phyloP scores from a whole-genome alignment of 2,888 invertebrate genomes.

The Camponotus fellah region DNA sequence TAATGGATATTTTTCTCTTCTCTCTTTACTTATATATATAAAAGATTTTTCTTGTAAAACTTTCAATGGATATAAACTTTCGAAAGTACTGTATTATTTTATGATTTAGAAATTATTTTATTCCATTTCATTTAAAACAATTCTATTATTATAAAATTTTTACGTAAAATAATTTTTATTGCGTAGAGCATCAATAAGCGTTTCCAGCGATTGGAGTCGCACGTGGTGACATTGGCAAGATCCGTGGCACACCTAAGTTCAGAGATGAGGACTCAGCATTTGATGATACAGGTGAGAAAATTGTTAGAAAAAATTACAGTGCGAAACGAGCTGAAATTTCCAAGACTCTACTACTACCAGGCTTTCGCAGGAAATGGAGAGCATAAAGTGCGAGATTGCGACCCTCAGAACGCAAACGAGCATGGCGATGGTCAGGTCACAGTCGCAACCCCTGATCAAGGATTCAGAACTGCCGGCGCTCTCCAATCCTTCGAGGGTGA shows the following conservation, averaged over 20 bases:
- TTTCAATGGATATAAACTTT: background rate
- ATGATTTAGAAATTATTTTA: background rate
- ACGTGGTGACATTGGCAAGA: constrained; percentile 95
- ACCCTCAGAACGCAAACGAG: constrained; percentile 91
- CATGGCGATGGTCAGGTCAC: constrained; percentile 89
- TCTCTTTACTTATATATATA: background rate
- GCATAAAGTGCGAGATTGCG: constrained; percentile 93
- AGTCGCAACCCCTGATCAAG: constrained; percentile 88
- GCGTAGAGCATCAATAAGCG: constrained; percentile 93
- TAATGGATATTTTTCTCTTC: background rate
- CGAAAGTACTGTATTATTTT: background rate
- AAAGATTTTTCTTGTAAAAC: background rate
- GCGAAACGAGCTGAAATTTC: constrained; percentile 57
- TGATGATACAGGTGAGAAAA: constrained; percentile 90
- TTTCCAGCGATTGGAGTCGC: constrained; percentile 95
- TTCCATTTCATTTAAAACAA: background rate
- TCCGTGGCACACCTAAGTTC: constrained; percentile 97
- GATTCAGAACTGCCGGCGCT: constrained; percentile 90
- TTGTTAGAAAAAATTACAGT: constrained; percentile 14
- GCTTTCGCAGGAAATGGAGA: constrained; percentile 92
- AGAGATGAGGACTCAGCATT: constrained; percentile 96
- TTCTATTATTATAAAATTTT: background rate
- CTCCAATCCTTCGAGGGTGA: constrained; percentile 95
- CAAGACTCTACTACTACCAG: constrained; percentile 75
- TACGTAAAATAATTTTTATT: constrained; percentile 26